phyloP scores from a whole-genome alignment of 2,797 vertebrate species.

The Thaleichthys pacificus region DNA sequence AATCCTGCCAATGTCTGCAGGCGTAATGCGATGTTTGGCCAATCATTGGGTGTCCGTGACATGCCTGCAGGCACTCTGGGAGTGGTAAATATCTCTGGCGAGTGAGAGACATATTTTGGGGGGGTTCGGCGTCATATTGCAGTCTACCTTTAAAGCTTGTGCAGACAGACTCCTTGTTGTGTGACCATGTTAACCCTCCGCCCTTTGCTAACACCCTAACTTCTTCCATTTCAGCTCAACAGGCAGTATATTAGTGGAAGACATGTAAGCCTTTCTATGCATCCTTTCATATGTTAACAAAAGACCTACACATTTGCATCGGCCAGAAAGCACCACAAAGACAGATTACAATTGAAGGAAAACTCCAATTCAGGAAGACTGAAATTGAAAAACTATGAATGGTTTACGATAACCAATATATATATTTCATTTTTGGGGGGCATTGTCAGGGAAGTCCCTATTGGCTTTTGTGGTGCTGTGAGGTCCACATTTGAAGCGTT shows the following conservation, averaged over 20 bases:
- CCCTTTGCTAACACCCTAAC: conserved; percentile 72
- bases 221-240: conserved; percentile 85
- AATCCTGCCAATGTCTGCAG: background rate
- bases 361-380: background rate
- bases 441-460: conserved; percentile 13
- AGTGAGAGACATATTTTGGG: background rate
- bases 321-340: conserved; percentile 67
- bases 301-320: conserved; percentile 76
- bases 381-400: too few relatives aligned
- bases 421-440: background rate
- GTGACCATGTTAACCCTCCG: conserved; percentile 40
- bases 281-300: conserved; percentile 65
- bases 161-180: conserved; percentile 47
- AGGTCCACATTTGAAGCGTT: conserved; percentile 77
- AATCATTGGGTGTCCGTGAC: too few relatives aligned
- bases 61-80: too few relatives aligned
- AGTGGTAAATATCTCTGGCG: background rate
- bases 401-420: too few relatives aligned
- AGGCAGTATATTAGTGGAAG: conserved; percentile 84
- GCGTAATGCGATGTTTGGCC: too few relatives aligned
- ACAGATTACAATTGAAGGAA: conserved; percentile 35
- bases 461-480: conserved; percentile 61
- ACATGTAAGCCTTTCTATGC: conserved; percentile 81
- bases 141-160: conserved; percentile 22
- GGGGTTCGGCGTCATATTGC: too few relatives aligned